Conservation (phyloP, 2,888 invertebrate species). For the Margaritifera margaritifera region DNA sequence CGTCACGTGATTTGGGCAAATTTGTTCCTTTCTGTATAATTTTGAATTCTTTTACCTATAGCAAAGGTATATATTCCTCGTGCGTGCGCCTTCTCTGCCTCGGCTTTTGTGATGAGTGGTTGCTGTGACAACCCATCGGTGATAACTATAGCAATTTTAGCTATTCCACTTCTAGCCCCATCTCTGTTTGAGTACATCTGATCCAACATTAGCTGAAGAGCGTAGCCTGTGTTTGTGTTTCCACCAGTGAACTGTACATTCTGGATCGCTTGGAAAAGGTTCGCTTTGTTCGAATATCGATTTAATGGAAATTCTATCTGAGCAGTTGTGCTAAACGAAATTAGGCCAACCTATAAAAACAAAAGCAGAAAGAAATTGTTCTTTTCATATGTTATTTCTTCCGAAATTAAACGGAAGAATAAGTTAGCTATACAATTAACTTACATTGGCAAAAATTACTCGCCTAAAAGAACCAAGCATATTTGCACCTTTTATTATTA, state of each 20-base stretch:
- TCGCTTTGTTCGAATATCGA: slow-evolving; percentile 10
- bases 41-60: slow-evolving; percentile 24
- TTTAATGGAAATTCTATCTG: slow-evolving; percentile 27
- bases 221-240: slow-evolving; percentile 32
- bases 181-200: slow-evolving; percentile 20
- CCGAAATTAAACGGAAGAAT: too few relatives aligned
- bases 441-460: too few relatives aligned
- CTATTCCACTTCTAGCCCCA: slow-evolving; percentile 27
- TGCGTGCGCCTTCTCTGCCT: slow-evolving; percentile 20
- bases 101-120: slow-evolving; percentile 17
- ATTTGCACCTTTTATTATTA: too few relatives aligned
- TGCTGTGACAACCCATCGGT: slow-evolving; percentile 35
- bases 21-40: too few relatives aligned
- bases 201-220: slow-evolving; percentile 19
- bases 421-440: too few relatives aligned
- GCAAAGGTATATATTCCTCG: slow-evolving; percentile 35
- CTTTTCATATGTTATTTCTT: too few relatives aligned
- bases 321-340: slow-evolving; percentile 28
- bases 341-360: slow-evolving; percentile 25
- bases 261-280: slow-evolving; percentile 10
- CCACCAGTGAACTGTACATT: slow-evolving; percentile 16
- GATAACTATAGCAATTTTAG: slow-evolving; percentile 31
- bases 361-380: too few relatives aligned
- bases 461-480: too few relatives aligned
- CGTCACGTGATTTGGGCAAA: too few relatives aligned